phyloP scores from a whole-genome alignment of 2,888 invertebrate genomes.

The Scaeva pyrastri region DNA sequence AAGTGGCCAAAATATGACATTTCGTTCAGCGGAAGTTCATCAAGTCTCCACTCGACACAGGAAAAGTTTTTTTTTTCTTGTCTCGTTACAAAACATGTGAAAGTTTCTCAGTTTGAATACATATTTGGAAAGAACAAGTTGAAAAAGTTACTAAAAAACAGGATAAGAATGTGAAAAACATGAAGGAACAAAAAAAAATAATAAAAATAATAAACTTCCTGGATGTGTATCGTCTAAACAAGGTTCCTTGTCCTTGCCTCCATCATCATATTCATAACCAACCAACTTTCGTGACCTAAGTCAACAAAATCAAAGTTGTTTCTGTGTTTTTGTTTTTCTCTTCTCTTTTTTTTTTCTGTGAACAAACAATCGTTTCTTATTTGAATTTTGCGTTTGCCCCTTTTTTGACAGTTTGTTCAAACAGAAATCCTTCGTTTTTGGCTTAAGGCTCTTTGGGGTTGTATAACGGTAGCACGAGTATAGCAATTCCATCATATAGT shows the following conservation, averaged over 20 bases:
- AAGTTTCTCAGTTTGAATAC: neutral
- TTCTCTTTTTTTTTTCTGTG: neutral
- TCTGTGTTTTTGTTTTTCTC: neutral
- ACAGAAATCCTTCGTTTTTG: neutral
- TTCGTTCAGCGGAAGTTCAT: neutral
- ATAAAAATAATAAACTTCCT: neutral
- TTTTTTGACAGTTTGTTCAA: neutral
- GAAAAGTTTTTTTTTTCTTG: neutral
- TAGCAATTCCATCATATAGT: too few species aligned
- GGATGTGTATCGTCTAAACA: too few species aligned
- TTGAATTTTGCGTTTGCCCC: neutral
- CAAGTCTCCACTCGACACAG: neutral
- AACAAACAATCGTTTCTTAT: neutral
- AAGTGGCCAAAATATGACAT: neutral
- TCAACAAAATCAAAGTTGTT: neutral
- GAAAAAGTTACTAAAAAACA: neutral
- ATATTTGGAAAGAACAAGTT: neutral
- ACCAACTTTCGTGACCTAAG: slow-evolving; percentile 3
- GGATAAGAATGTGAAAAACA: neutral
- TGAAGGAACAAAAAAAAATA: neutral
- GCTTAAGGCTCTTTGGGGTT: neutral
- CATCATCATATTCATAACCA: too few species aligned
- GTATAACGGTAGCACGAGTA: neutral
- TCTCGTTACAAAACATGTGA: neutral
- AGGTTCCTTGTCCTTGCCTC: too few species aligned